Conservation (phyloP, 1,140 invertebrate genomes). For the Anoplolepis gracilipes region DNA sequence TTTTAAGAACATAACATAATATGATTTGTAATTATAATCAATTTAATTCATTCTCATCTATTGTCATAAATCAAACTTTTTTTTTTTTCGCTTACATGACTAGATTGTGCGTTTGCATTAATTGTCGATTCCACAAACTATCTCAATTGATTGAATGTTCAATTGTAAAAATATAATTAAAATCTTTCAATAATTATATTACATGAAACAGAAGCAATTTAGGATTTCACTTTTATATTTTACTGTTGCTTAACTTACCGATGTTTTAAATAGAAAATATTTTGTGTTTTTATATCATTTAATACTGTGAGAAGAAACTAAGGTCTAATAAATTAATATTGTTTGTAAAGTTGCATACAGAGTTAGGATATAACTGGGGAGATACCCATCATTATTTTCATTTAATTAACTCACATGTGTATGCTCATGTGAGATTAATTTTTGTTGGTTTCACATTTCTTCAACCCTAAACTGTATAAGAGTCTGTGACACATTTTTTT, state of each 20-base stretch:
- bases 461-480: constrained; percentile 54
- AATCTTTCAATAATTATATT: constrained; percentile 6
- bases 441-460: constrained; percentile 16
- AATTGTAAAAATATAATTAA: constrained; percentile 8
- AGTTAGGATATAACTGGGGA: neutral
- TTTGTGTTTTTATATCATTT: constrained; percentile 6
- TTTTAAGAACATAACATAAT: constrained; percentile 23
- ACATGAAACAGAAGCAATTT: constrained; percentile 6
- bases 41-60: constrained; percentile 18
- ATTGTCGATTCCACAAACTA: neutral
- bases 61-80: constrained; percentile 17
- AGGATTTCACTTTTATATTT: neutral
- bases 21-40: constrained; percentile 23
- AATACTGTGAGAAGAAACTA: constrained; percentile 31
- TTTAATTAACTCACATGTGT: constrained; percentile 20
- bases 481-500: neutral
- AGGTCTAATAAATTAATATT: constrained; percentile 39
- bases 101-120: constrained; percentile 54
- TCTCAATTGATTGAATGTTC: neutral
- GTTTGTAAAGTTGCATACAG: constrained; percentile 15
- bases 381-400: constrained; percentile 11
- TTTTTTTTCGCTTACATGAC: constrained; percentile 1
- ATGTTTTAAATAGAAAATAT: constrained; percentile 9
- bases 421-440: neutral
- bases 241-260: neutral